These are phyloP conservation scores for Ahaetulla prasina DNA, from an alignment of 2,113 vertebrate genomes.

Conservation along the genomic window DNA sequence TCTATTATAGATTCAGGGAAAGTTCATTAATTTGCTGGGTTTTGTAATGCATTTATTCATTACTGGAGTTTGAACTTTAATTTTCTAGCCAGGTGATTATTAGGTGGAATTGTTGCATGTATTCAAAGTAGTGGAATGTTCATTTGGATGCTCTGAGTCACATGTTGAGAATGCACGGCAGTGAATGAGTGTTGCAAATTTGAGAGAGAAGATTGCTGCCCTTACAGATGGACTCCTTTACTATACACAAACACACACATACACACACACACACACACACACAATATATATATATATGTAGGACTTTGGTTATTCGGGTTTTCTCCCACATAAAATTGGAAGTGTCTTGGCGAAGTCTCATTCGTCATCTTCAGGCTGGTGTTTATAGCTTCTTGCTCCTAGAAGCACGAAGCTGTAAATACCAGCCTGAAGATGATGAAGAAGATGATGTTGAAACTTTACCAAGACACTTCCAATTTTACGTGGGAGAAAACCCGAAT, in stretches of 20 bases:
- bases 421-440: too few relatives aligned
- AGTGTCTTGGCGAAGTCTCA: too few relatives aligned
- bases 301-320: too few relatives aligned
- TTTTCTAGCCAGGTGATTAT: conserved; percentile 28
- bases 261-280: too few relatives aligned
- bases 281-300: not conserved
- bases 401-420: too few relatives aligned
- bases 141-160: not conserved
- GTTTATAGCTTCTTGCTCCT: too few relatives aligned
- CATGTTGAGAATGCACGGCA: not conserved
- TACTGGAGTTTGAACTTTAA: conserved; percentile 38
- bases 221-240: not conserved
- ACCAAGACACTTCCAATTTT: too few relatives aligned
- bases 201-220: not conserved
- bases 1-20: conserved; percentile 61
- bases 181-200: not conserved
- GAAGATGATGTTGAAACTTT: too few relatives aligned
- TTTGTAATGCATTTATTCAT: conserved; percentile 29
- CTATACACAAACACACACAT: too few relatives aligned
- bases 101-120: accelerated
- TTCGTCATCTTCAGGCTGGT: too few relatives aligned
- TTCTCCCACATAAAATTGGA: too few relatives aligned
- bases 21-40: conserved; percentile 66
- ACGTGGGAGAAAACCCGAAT: too few relatives aligned
- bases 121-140: not conserved